Evolutionary conservation across 2,113 vertebrate species (phyloP).

Genomic region (Alligator sinensis): DNA sequence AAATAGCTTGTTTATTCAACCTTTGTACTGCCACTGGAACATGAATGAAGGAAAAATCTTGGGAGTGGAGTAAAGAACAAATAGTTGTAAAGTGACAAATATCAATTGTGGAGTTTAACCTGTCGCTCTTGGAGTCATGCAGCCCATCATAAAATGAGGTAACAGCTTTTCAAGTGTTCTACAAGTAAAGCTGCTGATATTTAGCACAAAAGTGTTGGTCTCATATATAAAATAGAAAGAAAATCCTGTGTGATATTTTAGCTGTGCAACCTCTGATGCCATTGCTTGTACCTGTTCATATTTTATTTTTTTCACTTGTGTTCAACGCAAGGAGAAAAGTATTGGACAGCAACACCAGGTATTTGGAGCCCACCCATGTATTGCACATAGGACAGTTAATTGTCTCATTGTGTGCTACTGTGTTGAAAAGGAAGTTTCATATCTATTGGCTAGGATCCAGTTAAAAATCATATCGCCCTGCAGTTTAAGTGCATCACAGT

Average conservation of each 20-base stretch:
- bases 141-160: background rate
- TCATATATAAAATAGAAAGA: background rate
- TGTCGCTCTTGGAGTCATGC: background rate
- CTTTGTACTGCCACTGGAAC: background rate
- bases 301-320: background rate
- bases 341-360: conserved; percentile 3
- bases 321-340: background rate
- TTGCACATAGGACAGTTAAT: conserved; percentile 17
- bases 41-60: background rate
- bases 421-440: conserved; percentile 24
- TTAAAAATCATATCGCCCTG: conserved; percentile 51
- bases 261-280: background rate
- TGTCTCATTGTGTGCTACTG: conserved; percentile 54
- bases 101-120: background rate
- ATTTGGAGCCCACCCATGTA: background rate
- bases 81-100: background rate
- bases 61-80: background rate
- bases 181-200: background rate
- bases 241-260: background rate
- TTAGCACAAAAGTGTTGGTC: background rate
- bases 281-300: background rate
- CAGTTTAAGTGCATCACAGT: conserved; percentile 51
- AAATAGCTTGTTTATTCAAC: background rate
- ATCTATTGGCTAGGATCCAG: conserved; percentile 64
- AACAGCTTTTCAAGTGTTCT: background rate